Conservation (phyloP, 2,113 vertebrate genomes). For the Noctilio leporinus region DNA sequence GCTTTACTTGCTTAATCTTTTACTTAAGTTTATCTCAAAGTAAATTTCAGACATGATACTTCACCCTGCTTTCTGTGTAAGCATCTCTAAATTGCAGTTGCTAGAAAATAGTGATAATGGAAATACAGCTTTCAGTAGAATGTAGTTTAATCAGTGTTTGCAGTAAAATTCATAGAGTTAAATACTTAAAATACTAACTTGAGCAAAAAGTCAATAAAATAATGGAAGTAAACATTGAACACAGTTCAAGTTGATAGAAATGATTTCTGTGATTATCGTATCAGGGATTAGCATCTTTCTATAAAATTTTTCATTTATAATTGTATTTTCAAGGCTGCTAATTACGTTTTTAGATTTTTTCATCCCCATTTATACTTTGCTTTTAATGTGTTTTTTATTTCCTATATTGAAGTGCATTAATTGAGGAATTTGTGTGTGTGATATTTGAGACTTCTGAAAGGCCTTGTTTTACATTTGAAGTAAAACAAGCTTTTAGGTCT, state of each 20-base stretch:
- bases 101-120: not conserved
- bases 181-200: not conserved
- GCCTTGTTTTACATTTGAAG: not conserved
- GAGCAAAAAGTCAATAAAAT: conserved; percentile 7
- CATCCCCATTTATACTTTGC: not conserved
- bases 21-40: not conserved
- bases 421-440: not conserved
- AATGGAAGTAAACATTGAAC: not conserved
- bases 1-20: not conserved
- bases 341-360: not conserved
- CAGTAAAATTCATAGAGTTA: not conserved
- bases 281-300: not conserved
- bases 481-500: not conserved
- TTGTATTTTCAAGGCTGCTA: not conserved
- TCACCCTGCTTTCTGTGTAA: not conserved
- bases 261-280: not conserved
- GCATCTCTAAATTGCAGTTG: conserved; percentile 11
- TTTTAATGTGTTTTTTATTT: not conserved
- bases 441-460: not conserved
- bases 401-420: not conserved
- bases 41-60: not conserved
- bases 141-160: not conserved
- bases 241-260: not conserved
- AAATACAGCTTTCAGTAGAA: not conserved
- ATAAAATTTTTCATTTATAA: not conserved